Evolutionary conservation across 2,888 invertebrate species (phyloP).

Genomic region (Corbicula japonica): DNA sequence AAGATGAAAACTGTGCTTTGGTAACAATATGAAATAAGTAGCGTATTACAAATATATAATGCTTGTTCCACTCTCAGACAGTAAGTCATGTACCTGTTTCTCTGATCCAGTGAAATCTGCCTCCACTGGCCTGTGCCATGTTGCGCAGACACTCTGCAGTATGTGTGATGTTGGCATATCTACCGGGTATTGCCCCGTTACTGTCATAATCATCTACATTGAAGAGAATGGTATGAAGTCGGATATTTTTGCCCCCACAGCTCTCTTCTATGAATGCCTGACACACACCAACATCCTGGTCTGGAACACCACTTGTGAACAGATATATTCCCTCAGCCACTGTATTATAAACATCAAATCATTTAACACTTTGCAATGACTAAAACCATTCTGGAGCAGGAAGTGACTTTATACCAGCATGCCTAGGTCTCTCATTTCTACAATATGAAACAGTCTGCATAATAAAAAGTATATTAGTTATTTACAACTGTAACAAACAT

Average conservation of each 20-base stretch:
- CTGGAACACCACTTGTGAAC: conserved; percentile 86
- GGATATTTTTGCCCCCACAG: conserved; percentile 78
- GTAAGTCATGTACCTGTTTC: conserved; percentile 86
- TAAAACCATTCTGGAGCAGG: too few relatives aligned
- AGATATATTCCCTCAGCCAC: conserved; percentile 86
- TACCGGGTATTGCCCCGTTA: conserved; percentile 85
- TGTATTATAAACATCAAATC: conserved; percentile 63
- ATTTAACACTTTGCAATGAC: too few relatives aligned
- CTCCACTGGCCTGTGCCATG: conserved; percentile 85
- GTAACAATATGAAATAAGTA: too few relatives aligned
- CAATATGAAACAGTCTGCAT: too few relatives aligned
- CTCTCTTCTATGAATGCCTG: conserved; percentile 83
- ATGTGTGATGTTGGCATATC: conserved; percentile 86
- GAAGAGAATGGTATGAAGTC: conserved; percentile 85
- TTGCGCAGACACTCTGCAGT: conserved; percentile 85
- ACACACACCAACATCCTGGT: conserved; percentile 83
- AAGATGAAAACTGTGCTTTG: too few relatives aligned
- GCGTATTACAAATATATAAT: too few relatives aligned
- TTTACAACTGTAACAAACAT: too few relatives aligned
- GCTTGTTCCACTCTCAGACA: too few relatives aligned
- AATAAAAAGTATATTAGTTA: too few relatives aligned
- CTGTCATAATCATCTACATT: conserved; percentile 86
- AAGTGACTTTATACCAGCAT: too few relatives aligned
- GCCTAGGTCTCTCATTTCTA: too few relatives aligned
- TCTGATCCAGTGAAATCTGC: conserved; percentile 87